A percentile compares a stretch with the other conserved stretches of the same genome.
phyloP scores from a whole-genome alignment of 2,113 vertebrate genomes.

The Malaclemys terrapin region DNA sequence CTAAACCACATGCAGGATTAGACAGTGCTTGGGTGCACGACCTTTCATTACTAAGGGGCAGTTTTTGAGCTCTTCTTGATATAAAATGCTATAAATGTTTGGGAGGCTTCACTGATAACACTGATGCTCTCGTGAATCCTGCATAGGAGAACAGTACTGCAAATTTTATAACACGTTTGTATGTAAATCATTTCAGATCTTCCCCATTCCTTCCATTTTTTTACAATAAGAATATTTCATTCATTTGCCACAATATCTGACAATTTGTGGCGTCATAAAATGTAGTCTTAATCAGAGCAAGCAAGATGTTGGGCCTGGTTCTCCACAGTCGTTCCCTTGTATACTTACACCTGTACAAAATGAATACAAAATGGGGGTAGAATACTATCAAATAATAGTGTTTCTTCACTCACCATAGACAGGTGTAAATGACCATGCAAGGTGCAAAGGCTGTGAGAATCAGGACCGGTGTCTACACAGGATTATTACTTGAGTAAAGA shows the following conservation, averaged over 20 bases:
- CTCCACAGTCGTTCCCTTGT: slow-evolving; percentile 35
- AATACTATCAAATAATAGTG: not conserved
- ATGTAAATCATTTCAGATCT: slow-evolving; percentile 32
- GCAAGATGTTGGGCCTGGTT: not conserved
- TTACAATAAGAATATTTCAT: not conserved
- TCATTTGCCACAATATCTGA: not conserved
- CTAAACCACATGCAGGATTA: not conserved
- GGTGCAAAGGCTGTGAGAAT: slow-evolving; percentile 20
- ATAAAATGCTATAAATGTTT: not conserved
- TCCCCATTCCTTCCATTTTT: not conserved
- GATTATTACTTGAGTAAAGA: slow-evolving; percentile 6
- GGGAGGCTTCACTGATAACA: slow-evolving; percentile 18
- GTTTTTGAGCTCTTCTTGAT: not conserved
- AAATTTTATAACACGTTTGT: slow-evolving; percentile 42
- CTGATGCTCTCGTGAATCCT: slow-evolving; percentile 62
- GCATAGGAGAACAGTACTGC: slow-evolving; percentile 37
- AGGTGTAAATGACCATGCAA: not conserved
- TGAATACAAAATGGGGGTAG: slow-evolving; percentile 42
- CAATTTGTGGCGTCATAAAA: not conserved
- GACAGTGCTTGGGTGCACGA: not conserved
- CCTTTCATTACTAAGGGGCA: not conserved
- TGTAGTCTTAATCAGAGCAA: not conserved
- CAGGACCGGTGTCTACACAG: not conserved
- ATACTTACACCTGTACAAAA: slow-evolving; percentile 33
- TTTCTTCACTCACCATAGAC: not conserved